Conservation (phyloP, 2,888 invertebrate species). For the Osedax frankpressi region DNA sequence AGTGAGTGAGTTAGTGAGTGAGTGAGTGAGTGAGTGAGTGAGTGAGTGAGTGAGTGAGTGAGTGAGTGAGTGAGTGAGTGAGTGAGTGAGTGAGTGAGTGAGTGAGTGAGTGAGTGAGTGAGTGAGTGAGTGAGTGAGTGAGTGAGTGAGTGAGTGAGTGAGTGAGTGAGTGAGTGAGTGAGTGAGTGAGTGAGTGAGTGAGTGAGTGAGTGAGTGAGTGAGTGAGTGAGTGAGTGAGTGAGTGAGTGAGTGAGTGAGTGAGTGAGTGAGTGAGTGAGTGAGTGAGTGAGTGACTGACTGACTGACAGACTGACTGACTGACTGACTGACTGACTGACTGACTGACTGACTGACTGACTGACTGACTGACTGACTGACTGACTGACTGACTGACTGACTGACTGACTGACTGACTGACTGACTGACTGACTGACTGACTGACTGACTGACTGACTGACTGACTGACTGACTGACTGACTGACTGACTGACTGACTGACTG, state of each 20-base stretch:
- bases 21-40: slow-evolving; percentile 17
- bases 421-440: slow-evolving; percentile 23
- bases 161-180: slow-evolving; percentile 24
- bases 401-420: slow-evolving; percentile 24
- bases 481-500: background rate
- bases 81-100: slow-evolving; percentile 15
- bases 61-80: slow-evolving; percentile 11
- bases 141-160: slow-evolving; percentile 22
- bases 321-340: slow-evolving; percentile 22
- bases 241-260: background rate
- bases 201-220: slow-evolving; percentile 13
- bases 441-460: slow-evolving; percentile 17
- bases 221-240: slow-evolving; percentile 1
- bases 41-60: slow-evolving; percentile 18
- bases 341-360: slow-evolving; percentile 22
- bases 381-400: slow-evolving; percentile 24
- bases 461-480: background rate
- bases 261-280: slow-evolving; percentile 17
- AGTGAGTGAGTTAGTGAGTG: no score
- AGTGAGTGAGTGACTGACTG: slow-evolving; percentile 25
- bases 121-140: slow-evolving; percentile 20
- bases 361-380: slow-evolving; percentile 23
- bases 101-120: slow-evolving; percentile 22
- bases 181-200: slow-evolving; percentile 22
- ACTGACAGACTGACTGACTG: slow-evolving; percentile 23